phyloP scores from a whole-genome alignment of 2,888 invertebrate genomes.

The Cephus sareptanus region DNA sequence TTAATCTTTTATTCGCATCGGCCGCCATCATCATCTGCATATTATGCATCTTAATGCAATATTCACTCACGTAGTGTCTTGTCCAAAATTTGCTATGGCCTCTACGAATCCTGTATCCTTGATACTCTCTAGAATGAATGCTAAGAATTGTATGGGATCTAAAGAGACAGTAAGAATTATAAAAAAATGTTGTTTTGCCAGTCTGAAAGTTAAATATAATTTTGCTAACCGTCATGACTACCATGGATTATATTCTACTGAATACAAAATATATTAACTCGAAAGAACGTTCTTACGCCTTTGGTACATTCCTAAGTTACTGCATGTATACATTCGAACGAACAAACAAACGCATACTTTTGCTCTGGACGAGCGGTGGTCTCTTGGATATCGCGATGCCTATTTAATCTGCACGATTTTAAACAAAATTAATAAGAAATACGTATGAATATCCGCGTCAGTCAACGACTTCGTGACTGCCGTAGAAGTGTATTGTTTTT shows the following conservation, averaged over 20 bases:
- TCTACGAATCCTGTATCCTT: background rate
- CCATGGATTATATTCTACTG: background rate
- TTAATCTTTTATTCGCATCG: background rate
- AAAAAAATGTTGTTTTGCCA: background rate
- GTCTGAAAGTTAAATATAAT: background rate
- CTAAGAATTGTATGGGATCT: background rate
- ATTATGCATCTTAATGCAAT: background rate
- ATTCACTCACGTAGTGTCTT: background rate
- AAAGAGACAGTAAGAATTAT: background rate
- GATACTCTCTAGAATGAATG: background rate
- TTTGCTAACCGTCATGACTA: background rate
- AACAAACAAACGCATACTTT: background rate
- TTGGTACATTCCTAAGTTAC: background rate
- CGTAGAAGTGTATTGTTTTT: conserved; percentile 1
- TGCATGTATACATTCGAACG: background rate
- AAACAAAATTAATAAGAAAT: background rate
- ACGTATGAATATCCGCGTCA: background rate
- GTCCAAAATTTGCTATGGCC: background rate
- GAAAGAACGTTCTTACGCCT: background rate
- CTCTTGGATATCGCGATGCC: background rate
- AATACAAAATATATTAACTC: background rate
- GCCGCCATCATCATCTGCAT: background rate
- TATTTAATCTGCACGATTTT: background rate
- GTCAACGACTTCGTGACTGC: background rate
- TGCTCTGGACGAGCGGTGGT: background rate